Percentiles rank a stretch among this genome's conserved stretches.
Conservation (phyloP, 2,113 vertebrate species). For the Paraplagusia blochii region DNA sequence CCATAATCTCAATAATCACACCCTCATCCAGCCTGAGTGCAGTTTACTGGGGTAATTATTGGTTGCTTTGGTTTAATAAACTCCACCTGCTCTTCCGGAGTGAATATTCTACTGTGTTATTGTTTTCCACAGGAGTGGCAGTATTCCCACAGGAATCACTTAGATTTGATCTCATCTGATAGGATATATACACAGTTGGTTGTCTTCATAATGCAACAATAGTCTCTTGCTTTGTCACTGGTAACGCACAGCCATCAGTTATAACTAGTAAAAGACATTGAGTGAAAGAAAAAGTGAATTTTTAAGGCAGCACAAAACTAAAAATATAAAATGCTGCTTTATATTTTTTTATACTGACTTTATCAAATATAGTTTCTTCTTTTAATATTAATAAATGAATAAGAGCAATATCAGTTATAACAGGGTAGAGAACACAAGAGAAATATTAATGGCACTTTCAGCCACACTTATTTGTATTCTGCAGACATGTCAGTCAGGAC, state of each 20-base stretch:
- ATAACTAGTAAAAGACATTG: background rate
- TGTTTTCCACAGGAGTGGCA: constrained; percentile 19
- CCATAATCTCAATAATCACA: constrained; percentile 34
- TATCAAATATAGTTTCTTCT: no score
- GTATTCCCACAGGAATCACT: constrained; percentile 1
- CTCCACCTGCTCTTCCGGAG: constrained; percentile 17
- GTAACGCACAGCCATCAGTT: constrained; percentile 5
- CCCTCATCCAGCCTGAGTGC: constrained; percentile 30
- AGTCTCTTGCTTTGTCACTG: background rate
- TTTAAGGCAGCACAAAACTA: no score
- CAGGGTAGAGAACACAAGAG: no score
- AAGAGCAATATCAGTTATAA: no score
- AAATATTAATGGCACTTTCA: no score
- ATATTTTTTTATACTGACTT: no score
- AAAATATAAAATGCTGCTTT: no score
- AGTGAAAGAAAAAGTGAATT: background rate
- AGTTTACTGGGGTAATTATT: constrained; percentile 32
- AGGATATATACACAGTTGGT: background rate
- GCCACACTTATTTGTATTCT: no score
- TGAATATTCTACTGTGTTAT: constrained; percentile 5
- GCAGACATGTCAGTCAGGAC: no score
- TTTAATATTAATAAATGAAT: no score
- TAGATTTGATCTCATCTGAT: constrained; percentile 23
- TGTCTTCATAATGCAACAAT: constrained; percentile 6
- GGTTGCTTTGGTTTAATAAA: constrained; percentile 36